Conservation (phyloP, 2,797 vertebrate species). For the Ceryle rudis region DNA sequence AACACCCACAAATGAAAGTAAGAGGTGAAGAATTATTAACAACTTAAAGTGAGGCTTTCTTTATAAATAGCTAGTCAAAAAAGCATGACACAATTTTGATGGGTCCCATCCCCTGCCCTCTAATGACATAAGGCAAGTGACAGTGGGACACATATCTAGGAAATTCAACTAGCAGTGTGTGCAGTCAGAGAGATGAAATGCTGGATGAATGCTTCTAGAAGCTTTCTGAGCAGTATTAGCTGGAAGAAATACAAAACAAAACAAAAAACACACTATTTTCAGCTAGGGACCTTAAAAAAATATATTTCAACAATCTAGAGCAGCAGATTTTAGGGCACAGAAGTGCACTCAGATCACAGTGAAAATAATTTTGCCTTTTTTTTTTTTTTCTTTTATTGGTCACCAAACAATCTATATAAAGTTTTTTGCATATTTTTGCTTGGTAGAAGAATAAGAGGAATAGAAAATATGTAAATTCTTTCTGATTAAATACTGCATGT, state of each 20-base stretch:
- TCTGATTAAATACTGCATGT: background rate
- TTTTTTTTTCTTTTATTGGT: background rate
- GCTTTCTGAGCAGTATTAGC: background rate
- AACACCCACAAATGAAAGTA: background rate
- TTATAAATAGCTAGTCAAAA: conserved; percentile 15
- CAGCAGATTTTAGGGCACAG: background rate
- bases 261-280: background rate
- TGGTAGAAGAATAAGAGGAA: background rate
- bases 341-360: background rate
- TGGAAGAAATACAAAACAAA: background rate
- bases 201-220: conserved; percentile 24
- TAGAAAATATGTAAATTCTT: background rate
- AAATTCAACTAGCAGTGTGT: background rate
- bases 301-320: background rate
- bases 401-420: background rate
- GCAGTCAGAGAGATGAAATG: background rate
- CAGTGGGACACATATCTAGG: background rate
- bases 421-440: background rate
- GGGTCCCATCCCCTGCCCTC: background rate
- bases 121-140: background rate
- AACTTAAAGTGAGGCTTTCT: conserved; percentile 2
- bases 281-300: background rate
- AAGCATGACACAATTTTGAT: background rate
- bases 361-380: background rate
- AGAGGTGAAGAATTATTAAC: conserved; percentile 15